phyloP scores from a whole-genome alignment of 2,113 vertebrate species.

The Clupea harengus region DNA sequence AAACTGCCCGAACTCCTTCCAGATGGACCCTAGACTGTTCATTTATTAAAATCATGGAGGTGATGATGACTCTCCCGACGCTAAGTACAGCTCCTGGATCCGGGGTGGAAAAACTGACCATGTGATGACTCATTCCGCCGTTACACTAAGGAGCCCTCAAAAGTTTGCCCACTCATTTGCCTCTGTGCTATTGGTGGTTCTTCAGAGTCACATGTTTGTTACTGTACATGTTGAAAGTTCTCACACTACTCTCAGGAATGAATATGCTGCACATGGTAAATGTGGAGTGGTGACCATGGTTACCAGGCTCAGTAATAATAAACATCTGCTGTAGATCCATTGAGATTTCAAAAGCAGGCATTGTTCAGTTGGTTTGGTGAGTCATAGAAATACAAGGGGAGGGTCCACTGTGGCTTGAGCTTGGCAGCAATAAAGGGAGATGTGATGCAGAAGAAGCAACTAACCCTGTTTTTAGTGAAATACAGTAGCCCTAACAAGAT shows the following conservation, averaged over 20 bases:
- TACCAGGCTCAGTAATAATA: conserved; percentile 57
- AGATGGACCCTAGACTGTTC: conserved; percentile 53
- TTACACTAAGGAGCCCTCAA: conserved; percentile 51
- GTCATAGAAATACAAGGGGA: conserved; percentile 54
- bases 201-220: conserved; percentile 33
- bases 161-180: conserved; percentile 33
- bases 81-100: conserved; percentile 47
- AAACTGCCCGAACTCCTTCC: conserved; percentile 47
- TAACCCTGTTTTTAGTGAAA: conserved; percentile 20
- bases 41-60: conserved; percentile 64
- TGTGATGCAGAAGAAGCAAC: conserved; percentile 60
- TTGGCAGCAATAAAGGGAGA: conserved; percentile 56
- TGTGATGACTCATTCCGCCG: conserved; percentile 56
- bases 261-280: conserved; percentile 55
- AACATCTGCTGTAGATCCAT: conserved; percentile 60
- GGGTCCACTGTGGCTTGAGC: conserved; percentile 44
- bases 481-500: conserved; percentile 14
- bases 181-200: conserved; percentile 6
- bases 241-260: conserved; percentile 46
- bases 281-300: conserved; percentile 60
- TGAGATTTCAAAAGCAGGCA: conserved; percentile 66
- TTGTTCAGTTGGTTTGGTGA: conserved; percentile 66
- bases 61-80: conserved; percentile 45
- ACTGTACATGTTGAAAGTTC: conserved; percentile 16
- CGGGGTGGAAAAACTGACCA: conserved; percentile 57